These are phyloP conservation scores for Pyrgilauda ruficollis DNA, from an alignment of 2,113 vertebrate species.

Conservation along the genomic window DNA sequence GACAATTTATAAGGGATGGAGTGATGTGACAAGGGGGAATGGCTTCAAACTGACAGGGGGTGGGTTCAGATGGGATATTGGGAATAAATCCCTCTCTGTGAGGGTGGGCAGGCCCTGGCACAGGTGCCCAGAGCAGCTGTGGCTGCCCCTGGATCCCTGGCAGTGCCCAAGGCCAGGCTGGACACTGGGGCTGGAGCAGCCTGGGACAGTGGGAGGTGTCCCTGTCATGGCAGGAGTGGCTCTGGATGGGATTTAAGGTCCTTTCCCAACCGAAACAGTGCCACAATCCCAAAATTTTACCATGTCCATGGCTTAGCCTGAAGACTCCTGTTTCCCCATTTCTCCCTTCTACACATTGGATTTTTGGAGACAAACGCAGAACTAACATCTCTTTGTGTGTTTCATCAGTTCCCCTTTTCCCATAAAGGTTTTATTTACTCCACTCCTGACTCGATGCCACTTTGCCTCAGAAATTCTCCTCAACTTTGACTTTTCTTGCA, in stretches of 20 bases:
- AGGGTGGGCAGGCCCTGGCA: neutral
- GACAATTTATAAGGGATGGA: rapidly evolving
- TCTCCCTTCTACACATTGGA: neutral
- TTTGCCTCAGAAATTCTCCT: neutral
- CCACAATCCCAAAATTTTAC: neutral
- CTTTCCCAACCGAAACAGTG: neutral
- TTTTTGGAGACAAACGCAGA: neutral
- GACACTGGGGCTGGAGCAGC: neutral
- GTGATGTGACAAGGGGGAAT: rapidly evolving
- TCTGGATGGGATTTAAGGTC: rapidly evolving
- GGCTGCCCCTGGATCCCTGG: neutral
- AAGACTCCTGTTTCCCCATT: rapidly evolving
- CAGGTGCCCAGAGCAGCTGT: neutral
- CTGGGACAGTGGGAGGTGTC: neutral
- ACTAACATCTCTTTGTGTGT: neutral
- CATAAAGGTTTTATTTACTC: conserved; percentile 20
- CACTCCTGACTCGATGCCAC: neutral
- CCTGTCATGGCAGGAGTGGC: neutral
- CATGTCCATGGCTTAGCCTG: rapidly evolving
- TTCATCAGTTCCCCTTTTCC: neutral
- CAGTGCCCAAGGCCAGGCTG: neutral
- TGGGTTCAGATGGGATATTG: rapidly evolving
- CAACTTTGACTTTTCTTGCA: neutral
- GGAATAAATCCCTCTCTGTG: rapidly evolving
- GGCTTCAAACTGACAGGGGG: rapidly evolving